Evolutionary conservation across 2,797 vertebrate species (phyloP), one percentile per base, ranked within the genome.

Genomic region (Esox lucius): DNA sequence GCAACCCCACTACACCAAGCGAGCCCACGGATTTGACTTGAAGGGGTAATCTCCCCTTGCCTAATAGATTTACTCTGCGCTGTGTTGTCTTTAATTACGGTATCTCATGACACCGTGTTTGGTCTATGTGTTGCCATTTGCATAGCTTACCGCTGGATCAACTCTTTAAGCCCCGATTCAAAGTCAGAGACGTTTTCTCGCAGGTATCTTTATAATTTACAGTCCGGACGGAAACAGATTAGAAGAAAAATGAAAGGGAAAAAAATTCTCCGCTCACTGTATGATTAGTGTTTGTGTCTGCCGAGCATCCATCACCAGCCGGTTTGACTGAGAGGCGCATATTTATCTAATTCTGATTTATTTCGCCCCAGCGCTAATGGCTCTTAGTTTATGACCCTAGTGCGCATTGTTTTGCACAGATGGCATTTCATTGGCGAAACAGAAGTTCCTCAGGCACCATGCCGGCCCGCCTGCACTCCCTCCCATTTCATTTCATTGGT

Each of bases 401-500:
- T 75, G 17, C 79, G 79, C 85, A 87, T 91, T 89, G 84, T 91
- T 91, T 87, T 92, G 93, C 93, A 93, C 92, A 94, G 93, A 96
- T 91, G 93, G 90, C 28, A 80, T 83, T 89, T 90, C 85, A 83
- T 83, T 82, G 87, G 81, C 75, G 77, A 88, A 82, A 81, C 83
- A 89, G 85, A 92, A 88, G 82, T 88, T 91, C 82, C 81, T 85
- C 79, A 81, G 86, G 84, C 88, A 78, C 82, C 84, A 46, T 84
- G 71, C 74, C 61, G 79, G 78, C 71, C 68, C 74, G 71, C 11
- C 73, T n/a, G 26, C 12, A 19, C 91, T 91, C 91, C 90, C 91
- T 93, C 93, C 94, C 93, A 94, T 93, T 93, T 93, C 93, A 94
- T 95, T 95, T 96, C 93, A 94, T 94, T 94, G 95, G 91, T 90